phyloP scores from a whole-genome alignment of 2,888 invertebrate genomes.

The Hydrotaea diabolus region DNA sequence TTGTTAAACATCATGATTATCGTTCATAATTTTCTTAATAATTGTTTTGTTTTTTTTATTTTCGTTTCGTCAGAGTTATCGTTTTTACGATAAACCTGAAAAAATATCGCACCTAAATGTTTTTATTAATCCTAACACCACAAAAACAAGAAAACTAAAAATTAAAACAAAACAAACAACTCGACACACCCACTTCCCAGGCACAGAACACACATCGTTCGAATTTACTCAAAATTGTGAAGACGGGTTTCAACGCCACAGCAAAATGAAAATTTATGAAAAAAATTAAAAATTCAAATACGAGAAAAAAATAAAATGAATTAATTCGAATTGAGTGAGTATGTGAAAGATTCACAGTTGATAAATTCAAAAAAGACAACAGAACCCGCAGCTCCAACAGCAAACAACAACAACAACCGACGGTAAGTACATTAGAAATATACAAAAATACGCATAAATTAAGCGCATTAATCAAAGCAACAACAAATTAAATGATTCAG shows the following conservation, averaged over 20 bases:
- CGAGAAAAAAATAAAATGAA: background rate
- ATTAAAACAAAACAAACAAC: conserved; percentile 23
- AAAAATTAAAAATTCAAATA: background rate
- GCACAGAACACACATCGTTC: background rate
- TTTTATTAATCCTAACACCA: conserved; percentile 4
- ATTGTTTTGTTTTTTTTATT: too few species aligned
- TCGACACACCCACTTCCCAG: conserved; percentile 42
- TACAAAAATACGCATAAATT: conserved; percentile 18
- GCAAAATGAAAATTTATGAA: background rate
- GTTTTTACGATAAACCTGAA: conserved; percentile 25
- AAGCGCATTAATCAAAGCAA: background rate
- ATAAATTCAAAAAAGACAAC: background rate
- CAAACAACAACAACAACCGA: background rate
- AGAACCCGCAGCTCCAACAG: too few species aligned
- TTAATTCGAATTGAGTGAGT: background rate
- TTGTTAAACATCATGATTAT: too few species aligned
- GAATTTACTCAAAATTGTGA: background rate
- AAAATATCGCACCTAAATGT: conserved; percentile 24
- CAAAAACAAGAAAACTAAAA: background rate
- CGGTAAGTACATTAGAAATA: background rate
- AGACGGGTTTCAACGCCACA: conserved; percentile 1
- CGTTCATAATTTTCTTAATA: too few species aligned
- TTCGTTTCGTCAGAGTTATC: background rate
- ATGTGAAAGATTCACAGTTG: background rate
- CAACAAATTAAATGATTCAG: background rate